Conservation (phyloP, 1,140 invertebrate species). For the Thereuonema tuberculata region DNA sequence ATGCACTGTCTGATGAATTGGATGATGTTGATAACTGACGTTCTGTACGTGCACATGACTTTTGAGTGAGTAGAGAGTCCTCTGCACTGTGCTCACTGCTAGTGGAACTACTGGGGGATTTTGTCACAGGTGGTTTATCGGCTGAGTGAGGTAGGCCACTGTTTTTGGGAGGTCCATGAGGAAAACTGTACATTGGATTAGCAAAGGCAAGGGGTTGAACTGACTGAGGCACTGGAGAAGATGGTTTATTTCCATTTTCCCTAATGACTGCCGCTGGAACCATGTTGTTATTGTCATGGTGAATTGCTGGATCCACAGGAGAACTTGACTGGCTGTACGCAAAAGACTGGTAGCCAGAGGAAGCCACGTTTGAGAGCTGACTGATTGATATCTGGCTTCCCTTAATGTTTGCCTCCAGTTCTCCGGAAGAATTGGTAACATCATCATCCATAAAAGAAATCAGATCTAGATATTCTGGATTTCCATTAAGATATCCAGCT, state of each 20-base stretch:
- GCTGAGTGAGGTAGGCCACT: not conserved
- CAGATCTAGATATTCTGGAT: slow-evolving; percentile 24
- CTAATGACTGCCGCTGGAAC: slow-evolving; percentile 16
- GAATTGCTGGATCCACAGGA: slow-evolving; percentile 54
- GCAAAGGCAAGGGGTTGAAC: slow-evolving; percentile 61
- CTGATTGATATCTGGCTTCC: slow-evolving; percentile 60
- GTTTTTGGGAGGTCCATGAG: not conserved
- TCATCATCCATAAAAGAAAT: slow-evolving; percentile 46
- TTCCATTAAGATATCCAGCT: slow-evolving; percentile 17
- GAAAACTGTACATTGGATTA: slow-evolving; percentile 58
- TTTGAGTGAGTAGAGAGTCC: slow-evolving; percentile 15
- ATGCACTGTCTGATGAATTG: slow-evolving; percentile 20
- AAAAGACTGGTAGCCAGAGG: slow-evolving; percentile 80
- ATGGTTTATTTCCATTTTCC: slow-evolving; percentile 15
- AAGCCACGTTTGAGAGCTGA: slow-evolving; percentile 64
- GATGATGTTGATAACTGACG: not conserved
- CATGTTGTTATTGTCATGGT: slow-evolving; percentile 31
- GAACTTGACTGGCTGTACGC: slow-evolving; percentile 79
- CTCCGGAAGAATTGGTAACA: slow-evolving; percentile 38
- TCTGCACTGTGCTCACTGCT: slow-evolving; percentile 24
- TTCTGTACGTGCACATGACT: slow-evolving; percentile 4
- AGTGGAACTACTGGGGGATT: slow-evolving; percentile 18
- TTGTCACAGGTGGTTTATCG: not conserved
- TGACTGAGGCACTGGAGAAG: slow-evolving; percentile 16
- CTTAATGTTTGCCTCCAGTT: slow-evolving; percentile 33